Conservation (phyloP, 2,888 invertebrate species). For the Coelopa pilipes region DNA sequence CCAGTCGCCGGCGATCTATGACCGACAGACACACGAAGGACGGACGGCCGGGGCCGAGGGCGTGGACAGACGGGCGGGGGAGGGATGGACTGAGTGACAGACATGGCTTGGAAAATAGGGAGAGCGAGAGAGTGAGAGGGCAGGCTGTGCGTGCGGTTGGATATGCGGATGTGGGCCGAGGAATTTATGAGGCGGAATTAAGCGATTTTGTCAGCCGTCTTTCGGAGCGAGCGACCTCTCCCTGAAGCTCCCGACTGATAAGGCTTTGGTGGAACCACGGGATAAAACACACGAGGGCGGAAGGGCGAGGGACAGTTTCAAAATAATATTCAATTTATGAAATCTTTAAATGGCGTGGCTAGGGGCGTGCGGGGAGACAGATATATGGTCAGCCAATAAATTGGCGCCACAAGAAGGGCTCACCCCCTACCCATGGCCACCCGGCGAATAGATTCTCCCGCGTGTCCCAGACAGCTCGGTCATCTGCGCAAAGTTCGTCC, state of each 20-base stretch:
- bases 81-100: slow-evolving; percentile 4
- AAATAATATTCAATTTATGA: slow-evolving; percentile 6
- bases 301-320: neutral
- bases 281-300: no score
- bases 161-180: slow-evolving; percentile 22
- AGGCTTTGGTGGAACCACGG: neutral
- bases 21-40: no score
- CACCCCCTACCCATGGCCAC: neutral
- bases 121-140: no score
- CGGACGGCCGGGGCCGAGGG: no score
- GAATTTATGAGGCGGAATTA: slow-evolving; percentile 33
- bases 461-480: neutral
- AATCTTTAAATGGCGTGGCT: neutral
- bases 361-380: neutral
- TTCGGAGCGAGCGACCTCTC: neutral
- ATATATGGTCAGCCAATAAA: neutral
- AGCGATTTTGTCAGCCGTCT: slow-evolving; percentile 31
- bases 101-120: neutral
- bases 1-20: no score
- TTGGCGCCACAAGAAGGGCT: neutral
- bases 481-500: no score
- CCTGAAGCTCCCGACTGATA: neutral
- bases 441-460: neutral
- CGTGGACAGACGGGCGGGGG: neutral
- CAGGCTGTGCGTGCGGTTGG: no score